phyloP scores from a whole-genome alignment of 2,888 invertebrate genomes.

The Pimpla rufipes region DNA sequence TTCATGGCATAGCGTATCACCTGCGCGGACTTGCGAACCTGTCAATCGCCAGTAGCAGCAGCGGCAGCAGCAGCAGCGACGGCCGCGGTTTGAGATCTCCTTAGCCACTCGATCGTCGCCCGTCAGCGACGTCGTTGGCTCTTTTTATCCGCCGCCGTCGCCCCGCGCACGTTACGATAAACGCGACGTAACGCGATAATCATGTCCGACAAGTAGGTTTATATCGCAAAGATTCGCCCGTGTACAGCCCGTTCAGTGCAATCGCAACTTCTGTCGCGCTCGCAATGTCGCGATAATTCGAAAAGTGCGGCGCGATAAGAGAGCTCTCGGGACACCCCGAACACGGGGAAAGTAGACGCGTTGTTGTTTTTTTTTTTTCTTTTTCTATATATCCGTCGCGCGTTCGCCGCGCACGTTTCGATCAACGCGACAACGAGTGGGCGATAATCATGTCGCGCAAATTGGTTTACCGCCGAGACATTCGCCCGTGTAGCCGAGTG shows the following conservation, averaged over 20 bases:
- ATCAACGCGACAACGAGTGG: too few relatives aligned
- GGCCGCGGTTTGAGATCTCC: neutral
- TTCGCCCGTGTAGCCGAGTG: too few relatives aligned
- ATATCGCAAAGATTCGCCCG: neutral
- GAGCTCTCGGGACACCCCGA: too few relatives aligned
- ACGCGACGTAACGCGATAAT: neutral
- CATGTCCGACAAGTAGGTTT: neutral
- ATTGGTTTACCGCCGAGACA: too few relatives aligned
- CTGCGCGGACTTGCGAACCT: conserved; percentile 21
- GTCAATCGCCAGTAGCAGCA: conserved; percentile 15
- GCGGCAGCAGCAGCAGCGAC: too few relatives aligned
- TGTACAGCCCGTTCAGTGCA: too few relatives aligned
- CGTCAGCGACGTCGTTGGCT: neutral
- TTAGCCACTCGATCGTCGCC: too few relatives aligned
- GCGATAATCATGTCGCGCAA: too few relatives aligned
- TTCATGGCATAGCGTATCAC: conserved; percentile 68
- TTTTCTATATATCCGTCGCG: too few relatives aligned
- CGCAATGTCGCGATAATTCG: conserved; percentile 8
- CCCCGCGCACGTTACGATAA: neutral
- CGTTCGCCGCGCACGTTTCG: too few relatives aligned
- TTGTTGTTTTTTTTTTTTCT: too few relatives aligned
- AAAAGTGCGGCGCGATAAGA: conserved; percentile 15
- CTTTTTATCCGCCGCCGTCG: neutral
- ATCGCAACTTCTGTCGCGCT: neutral
- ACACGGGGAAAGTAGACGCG: too few relatives aligned